phyloP scores from a whole-genome alignment of 2,888 invertebrate species.

The Bedellia somnulentella region DNA sequence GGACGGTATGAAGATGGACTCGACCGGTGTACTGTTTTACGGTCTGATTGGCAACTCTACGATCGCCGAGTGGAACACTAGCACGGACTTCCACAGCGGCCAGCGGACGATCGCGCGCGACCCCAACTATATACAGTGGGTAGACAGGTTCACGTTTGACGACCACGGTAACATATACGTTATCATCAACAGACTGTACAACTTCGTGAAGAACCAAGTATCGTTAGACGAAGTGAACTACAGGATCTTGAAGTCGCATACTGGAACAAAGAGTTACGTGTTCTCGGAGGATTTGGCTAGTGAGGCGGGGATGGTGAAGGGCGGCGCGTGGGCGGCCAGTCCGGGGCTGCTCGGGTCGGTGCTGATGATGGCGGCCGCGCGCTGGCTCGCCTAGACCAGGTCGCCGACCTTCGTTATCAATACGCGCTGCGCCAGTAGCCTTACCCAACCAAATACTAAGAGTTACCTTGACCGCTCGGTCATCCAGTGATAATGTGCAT shows the following conservation, averaged over 20 bases:
- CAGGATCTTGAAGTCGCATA: constrained; percentile 64
- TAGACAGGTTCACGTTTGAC: constrained; percentile 71
- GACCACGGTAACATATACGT: constrained; percentile 66
- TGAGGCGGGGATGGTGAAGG: constrained; percentile 10
- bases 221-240: constrained; percentile 65
- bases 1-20: constrained; percentile 77
- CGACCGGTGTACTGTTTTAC: constrained; percentile 68
- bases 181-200: constrained; percentile 68
- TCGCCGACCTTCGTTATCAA: constrained; percentile 12
- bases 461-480: constrained; percentile 52
- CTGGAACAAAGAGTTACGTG: constrained; percentile 67
- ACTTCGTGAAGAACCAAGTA: constrained; percentile 64
- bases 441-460: constrained; percentile 53
- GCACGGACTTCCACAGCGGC: constrained; percentile 55
- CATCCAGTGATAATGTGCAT: constrained; percentile 41
- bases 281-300: constrained; percentile 40
- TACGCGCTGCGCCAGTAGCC: too few relatives aligned
- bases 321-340: constrained; percentile 22
- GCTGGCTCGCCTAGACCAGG: constrained; percentile 35
- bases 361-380: constrained; percentile 29
- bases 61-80: constrained; percentile 71
- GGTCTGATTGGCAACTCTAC: constrained; percentile 70
- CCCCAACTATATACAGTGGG: constrained; percentile 70
- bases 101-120: constrained; percentile 70
- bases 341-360: constrained; percentile 28